These are phyloP conservation scores for Zaprionus camerounensis DNA, from an alignment of 1,140 invertebrate species.

Conservation along the genomic window DNA sequence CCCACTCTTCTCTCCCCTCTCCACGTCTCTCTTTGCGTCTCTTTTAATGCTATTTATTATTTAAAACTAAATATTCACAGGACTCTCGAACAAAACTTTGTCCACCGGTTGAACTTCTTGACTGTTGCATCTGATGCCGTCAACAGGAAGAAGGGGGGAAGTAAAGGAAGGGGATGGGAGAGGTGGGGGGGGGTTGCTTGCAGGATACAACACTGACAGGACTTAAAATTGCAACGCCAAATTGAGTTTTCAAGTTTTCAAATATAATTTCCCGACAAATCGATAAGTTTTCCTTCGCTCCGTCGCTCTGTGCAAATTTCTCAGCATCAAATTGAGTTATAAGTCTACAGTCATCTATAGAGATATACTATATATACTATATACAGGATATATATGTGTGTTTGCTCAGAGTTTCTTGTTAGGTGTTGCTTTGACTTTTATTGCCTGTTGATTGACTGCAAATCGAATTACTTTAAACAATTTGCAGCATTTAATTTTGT, in stretches of 20 bases:
- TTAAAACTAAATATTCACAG: conserved; percentile 70
- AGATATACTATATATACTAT: neutral
- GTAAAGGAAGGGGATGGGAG: neutral
- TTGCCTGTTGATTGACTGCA: conserved; percentile 65
- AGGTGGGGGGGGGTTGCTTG: neutral
- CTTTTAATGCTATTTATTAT: conserved; percentile 64
- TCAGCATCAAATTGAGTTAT: conserved; percentile 67
- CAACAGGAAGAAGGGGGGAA: conserved; percentile 12
- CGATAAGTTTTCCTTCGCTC: conserved; percentile 70
- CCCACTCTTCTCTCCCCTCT: conserved; percentile 19
- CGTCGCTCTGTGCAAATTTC: conserved; percentile 49
- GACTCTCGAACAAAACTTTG: conserved; percentile 42
- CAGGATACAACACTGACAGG: conserved; percentile 17
- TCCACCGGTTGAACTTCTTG: conserved; percentile 48
- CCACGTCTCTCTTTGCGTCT: neutral
- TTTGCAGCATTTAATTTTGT: conserved; percentile 70
- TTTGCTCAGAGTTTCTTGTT: conserved; percentile 4
- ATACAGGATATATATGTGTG: neutral
- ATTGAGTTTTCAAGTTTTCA: conserved; percentile 76
- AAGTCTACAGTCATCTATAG: conserved; percentile 18
- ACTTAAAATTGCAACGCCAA: conserved; percentile 59
- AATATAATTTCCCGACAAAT: conserved; percentile 76
- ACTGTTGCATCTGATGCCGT: conserved; percentile 64
- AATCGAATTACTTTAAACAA: conserved; percentile 72
- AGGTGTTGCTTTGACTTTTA: conserved; percentile 37